Evolutionary conservation across 2,888 invertebrate genomes (phyloP).

Genomic region (Andricus quercusramuli): DNA sequence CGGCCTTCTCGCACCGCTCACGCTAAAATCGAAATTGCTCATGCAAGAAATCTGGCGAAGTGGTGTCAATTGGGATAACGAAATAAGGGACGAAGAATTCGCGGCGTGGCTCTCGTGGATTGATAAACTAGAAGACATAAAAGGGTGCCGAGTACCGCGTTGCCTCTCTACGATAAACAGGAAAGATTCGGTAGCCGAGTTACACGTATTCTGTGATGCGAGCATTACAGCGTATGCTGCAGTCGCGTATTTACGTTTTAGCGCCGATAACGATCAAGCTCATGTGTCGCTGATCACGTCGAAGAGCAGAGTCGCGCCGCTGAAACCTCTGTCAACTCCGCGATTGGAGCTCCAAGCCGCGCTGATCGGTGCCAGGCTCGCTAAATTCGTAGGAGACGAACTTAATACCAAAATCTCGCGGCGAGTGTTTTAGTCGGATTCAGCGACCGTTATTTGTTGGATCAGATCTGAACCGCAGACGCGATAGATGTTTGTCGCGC

Average conservation of each 20-base stretch:
- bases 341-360: conserved; percentile 23
- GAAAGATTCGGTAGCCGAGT: conserved; percentile 35
- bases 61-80: no score
- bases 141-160: no score
- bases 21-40: no score
- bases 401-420: neutral
- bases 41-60: no score
- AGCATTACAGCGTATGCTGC: conserved; percentile 54
- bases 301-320: neutral
- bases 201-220: conserved; percentile 62
- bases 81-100: no score
- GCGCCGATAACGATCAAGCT: conserved; percentile 10
- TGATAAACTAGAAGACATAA: no score
- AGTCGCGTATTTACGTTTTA: conserved; percentile 17
- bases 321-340: conserved; percentile 41
- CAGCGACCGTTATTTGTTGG: conserved; percentile 52
- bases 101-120: no score
- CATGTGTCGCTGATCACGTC: no score
- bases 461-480: neutral
- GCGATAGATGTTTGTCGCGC: no score
- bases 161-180: neutral
- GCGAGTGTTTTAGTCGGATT: conserved; percentile 43
- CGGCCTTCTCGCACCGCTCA: no score
- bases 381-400: conserved; percentile 35
- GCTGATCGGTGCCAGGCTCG: conserved; percentile 22